phyloP scores from a whole-genome alignment of 1,140 invertebrate genomes.

The Pachypsylla venusta region DNA sequence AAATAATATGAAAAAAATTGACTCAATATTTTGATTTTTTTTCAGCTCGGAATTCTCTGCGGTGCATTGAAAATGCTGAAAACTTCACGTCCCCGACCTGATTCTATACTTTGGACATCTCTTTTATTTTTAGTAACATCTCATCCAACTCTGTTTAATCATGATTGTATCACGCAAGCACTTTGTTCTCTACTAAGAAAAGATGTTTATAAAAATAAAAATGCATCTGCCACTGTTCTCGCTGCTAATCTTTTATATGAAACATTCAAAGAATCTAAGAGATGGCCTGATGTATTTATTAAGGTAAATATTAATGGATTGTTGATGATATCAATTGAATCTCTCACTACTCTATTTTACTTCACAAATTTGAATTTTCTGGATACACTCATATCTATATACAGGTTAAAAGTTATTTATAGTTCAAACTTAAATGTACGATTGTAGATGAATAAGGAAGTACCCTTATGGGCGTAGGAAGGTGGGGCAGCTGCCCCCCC shows the following conservation, averaged over 20 bases:
- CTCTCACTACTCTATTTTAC: too few species aligned
- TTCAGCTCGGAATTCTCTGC: slow-evolving; percentile 31
- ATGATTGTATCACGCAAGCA: slow-evolving; percentile 62
- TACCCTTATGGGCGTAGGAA: too few species aligned
- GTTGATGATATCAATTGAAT: too few species aligned
- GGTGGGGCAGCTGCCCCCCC: too few species aligned
- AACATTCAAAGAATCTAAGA: slow-evolving; percentile 57
- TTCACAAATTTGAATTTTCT: too few species aligned
- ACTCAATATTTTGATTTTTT: too few species aligned
- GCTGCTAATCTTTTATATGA: slow-evolving; percentile 71
- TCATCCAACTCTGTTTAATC: slow-evolving; percentile 57
- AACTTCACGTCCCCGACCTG: slow-evolving; percentile 57
- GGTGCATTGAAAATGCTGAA: slow-evolving; percentile 51
- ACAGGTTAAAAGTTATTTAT: too few species aligned
- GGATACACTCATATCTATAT: too few species aligned
- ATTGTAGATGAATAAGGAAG: too few species aligned
- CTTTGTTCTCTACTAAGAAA: slow-evolving; percentile 68
- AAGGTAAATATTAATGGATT: slow-evolving; percentile 45
- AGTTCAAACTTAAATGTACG: too few species aligned
- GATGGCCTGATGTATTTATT: slow-evolving; percentile 63
- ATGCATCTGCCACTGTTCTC: slow-evolving; percentile 45
- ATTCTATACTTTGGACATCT: slow-evolving; percentile 56
- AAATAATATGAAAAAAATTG: too few species aligned
- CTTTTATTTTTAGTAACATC: slow-evolving; percentile 70
- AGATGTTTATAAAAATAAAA: slow-evolving; percentile 36